Evolutionary conservation across 2,888 invertebrate genomes (phyloP), one percentile per base, ranked within the genome.

Genomic region (Heteropelma amictum): DNA sequence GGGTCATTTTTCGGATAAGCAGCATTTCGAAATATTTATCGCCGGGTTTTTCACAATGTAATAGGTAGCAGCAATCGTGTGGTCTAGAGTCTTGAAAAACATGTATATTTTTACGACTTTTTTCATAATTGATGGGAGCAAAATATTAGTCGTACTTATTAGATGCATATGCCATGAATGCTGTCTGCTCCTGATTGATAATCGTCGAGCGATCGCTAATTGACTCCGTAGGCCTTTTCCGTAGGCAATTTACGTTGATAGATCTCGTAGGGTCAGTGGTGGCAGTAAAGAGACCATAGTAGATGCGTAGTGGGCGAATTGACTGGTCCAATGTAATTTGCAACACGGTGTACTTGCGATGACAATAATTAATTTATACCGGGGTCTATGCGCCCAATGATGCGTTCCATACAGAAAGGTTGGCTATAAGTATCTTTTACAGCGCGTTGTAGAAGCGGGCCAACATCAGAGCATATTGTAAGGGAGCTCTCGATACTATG

Each of bases 201-300:
- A 67, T 72, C 72, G 67, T 72, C 74, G 75, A 47, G 58, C 72
- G 68, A 75, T 77, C 77, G 80, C 81, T 84, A 84, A 84, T 84
- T 84, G 83, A 80, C 79, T 70, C 64, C 76, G 76, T 76, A 80
- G 81, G 82, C 82, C 82, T 84, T 85, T 82, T 81, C 79, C 81
- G 79, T 79, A 75, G 81, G 80, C 81, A 83, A 84, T 85, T 85
- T 82, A 81, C 82, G 80, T 85, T 83, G 84, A 85, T 84, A 85
- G 84, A 83, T 85, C 82, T 80, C 72, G 77, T 71, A 72, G 72
- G 79, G 72, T 68, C 63, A 75, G 68, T 56, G 47, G 61, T 33
- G 76, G 33, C 40, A 19, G 56, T 61, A 49, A 40, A 58, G 53
- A 42, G 53, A 30, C 30, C 53, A 30, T 21, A 21, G 8, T 19